These are phyloP conservation scores for Chaetogeoica ovagalla DNA, from an alignment of 2,888 invertebrate species.

Conservation along the genomic window DNA sequence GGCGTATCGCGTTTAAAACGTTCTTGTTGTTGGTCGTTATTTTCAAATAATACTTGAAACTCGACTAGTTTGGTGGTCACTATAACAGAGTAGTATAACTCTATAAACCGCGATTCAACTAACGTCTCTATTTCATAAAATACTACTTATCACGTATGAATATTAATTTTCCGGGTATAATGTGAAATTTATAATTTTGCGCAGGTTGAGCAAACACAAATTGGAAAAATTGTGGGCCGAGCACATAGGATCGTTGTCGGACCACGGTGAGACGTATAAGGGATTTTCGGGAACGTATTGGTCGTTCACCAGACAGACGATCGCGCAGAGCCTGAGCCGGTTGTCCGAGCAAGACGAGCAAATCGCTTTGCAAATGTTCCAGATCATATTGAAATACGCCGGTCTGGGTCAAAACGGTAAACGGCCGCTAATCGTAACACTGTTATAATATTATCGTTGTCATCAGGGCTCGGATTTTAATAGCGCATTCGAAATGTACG, in stretches of 20 bases:
- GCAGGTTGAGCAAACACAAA: constrained; percentile 74
- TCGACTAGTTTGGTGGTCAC: too few relatives aligned
- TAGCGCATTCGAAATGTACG: neutral
- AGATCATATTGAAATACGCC: constrained; percentile 84
- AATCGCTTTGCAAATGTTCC: constrained; percentile 83
- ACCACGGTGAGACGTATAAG: constrained; percentile 81
- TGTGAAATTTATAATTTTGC: too few relatives aligned
- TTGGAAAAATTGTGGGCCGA: constrained; percentile 76
- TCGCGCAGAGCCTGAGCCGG: constrained; percentile 81
- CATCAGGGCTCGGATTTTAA: neutral
- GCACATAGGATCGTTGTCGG: constrained; percentile 64
- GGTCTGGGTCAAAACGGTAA: constrained; percentile 75
- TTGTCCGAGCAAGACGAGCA: constrained; percentile 86
- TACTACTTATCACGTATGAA: too few relatives aligned
- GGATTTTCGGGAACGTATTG: constrained; percentile 85
- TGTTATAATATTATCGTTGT: constrained; percentile 6
- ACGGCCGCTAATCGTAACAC: constrained; percentile 53
- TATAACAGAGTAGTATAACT: too few relatives aligned
- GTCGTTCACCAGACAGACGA: constrained; percentile 81
- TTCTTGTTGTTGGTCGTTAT: too few relatives aligned
- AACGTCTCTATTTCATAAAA: too few relatives aligned
- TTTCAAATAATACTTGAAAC: too few relatives aligned
- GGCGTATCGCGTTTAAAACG: too few relatives aligned
- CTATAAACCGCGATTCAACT: too few relatives aligned
- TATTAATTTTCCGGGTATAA: too few relatives aligned